Evolutionary conservation across 2,888 invertebrate genomes (phyloP).

Genomic region (Sthenelais limicola): DNA sequence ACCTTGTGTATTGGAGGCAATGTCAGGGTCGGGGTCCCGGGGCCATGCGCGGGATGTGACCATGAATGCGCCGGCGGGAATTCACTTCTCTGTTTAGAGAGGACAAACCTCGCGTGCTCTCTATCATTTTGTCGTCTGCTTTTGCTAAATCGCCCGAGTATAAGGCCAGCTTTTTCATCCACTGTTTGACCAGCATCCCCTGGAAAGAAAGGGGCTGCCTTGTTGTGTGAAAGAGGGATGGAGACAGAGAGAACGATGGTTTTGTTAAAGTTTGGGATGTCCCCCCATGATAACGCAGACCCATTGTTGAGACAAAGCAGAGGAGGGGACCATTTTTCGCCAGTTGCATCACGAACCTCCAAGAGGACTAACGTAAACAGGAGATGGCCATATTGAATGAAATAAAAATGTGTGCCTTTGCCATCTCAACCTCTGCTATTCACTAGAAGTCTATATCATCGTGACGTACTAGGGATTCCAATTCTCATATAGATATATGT

Average conservation of each 20-base stretch:
- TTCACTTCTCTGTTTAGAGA: slow-evolving; percentile 10
- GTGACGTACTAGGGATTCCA: too few relatives aligned
- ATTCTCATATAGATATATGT: too few relatives aligned
- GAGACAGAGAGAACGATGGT: slow-evolving; percentile 1
- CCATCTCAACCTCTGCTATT: too few relatives aligned
- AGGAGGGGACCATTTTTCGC: background rate
- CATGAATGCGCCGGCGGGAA: slow-evolving; percentile 13
- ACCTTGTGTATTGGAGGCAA: slow-evolving; percentile 14
- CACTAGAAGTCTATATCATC: too few relatives aligned
- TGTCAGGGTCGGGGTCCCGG: slow-evolving; percentile 2
- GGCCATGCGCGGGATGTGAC: slow-evolving; percentile 10
- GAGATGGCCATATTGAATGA: too few relatives aligned
- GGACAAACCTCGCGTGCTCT: slow-evolving; percentile 14
- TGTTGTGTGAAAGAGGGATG: background rate
- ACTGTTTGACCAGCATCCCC: slow-evolving; percentile 15
- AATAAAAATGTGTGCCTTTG: too few relatives aligned
- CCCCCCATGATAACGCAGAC: slow-evolving; percentile 7
- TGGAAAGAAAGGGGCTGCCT: background rate
- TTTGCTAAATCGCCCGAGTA: background rate
- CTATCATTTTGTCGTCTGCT: slow-evolving; percentile 20
- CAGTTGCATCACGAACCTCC: slow-evolving; percentile 18
- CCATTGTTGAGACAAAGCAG: slow-evolving; percentile 13
- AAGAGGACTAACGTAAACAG: slow-evolving; percentile 24
- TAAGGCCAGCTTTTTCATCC: background rate
- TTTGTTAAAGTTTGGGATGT: slow-evolving; percentile 27